Base-by-base conservation (phyloP, 1,140 invertebrate species). In the Rhagoletis pomonella region DNA sequence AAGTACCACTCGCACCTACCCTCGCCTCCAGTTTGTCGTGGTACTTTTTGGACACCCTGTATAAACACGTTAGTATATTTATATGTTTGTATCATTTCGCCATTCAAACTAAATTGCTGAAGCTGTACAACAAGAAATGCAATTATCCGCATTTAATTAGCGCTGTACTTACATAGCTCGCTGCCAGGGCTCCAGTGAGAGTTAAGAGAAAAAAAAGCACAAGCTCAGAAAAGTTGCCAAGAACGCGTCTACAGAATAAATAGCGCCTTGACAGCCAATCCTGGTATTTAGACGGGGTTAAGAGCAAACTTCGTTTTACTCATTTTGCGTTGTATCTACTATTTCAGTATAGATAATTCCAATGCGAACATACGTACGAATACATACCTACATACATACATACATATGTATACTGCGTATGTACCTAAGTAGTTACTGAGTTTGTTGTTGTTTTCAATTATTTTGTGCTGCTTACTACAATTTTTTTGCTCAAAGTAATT, bases 121-220 rank as follows among this genome's bases (percentile, higher is more conserved):
- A 81, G 73, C 55, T 81, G 73, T 81, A 81, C 73, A 81, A 29
- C 47, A 81, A 81, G 55, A 81, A 58, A 81, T 81, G 73, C 73
- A 81, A 81, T 81, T 81, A 81, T 81, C 73, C 73, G 73, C 73
- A 55, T 81, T 81, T 81, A 81, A 81, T 81, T 81, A 81, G 73
- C 73, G 17, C 47, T 2, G 6, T 17, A 44, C 69, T 50, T 19
- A 42, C 73, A 58, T 55, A 55, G 47, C 14, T 55, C 73, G 55
- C 2, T 17, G 47, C 2, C 60, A n/a, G 4, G 47, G 47, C 47
- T 81, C 9, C 19, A 4, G 47, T 5, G 67, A 47, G 73, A 1
- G n/a, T 3, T 17, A 19, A 67, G 64, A 67, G n/a, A 67, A 67
- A 6, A 6, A 67, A 39, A 29, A 9, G 64, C 64, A 67, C 29